phyloP scores from a whole-genome alignment of 1,140 invertebrate species.

The Lordiphosa clarofinis region DNA sequence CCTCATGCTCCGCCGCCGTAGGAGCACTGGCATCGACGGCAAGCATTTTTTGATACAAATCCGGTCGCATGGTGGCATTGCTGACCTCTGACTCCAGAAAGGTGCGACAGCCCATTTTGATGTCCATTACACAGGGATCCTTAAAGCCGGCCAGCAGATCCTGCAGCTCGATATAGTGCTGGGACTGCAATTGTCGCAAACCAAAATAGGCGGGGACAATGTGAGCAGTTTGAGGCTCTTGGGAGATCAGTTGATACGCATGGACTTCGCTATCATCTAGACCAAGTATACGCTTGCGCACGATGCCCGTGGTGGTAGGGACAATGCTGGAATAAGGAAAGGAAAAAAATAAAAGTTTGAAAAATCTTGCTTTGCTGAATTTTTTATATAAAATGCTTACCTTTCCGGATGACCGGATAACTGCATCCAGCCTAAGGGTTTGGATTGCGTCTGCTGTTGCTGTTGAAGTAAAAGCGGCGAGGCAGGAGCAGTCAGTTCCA shows the following conservation, averaged over 20 bases:
- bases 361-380: background rate
- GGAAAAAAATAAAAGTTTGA: background rate
- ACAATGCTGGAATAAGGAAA: conserved; percentile 85
- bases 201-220: conserved; percentile 93
- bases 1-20: conserved; percentile 88
- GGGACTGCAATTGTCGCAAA: conserved; percentile 91
- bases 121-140: conserved; percentile 94
- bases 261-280: conserved; percentile 88
- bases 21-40: conserved; percentile 92
- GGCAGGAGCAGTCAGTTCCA: conserved; percentile 94
- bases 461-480: conserved; percentile 88
- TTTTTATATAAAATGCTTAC: conserved; percentile 26
- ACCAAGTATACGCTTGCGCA: conserved; percentile 92
- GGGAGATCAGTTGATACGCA: conserved; percentile 90
- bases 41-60: conserved; percentile 96
- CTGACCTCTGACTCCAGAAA: conserved; percentile 96
- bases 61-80: conserved; percentile 87
- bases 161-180: conserved; percentile 94
- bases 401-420: conserved; percentile 93
- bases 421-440: conserved; percentile 92
- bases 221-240: conserved; percentile 87
- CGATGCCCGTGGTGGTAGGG: conserved; percentile 94
- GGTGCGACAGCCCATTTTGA: conserved; percentile 95
- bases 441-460: conserved; percentile 78
- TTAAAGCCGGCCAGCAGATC: conserved; percentile 91